Conservation (phyloP, 1,140 invertebrate genomes). For the Pomacea maculata region DNA sequence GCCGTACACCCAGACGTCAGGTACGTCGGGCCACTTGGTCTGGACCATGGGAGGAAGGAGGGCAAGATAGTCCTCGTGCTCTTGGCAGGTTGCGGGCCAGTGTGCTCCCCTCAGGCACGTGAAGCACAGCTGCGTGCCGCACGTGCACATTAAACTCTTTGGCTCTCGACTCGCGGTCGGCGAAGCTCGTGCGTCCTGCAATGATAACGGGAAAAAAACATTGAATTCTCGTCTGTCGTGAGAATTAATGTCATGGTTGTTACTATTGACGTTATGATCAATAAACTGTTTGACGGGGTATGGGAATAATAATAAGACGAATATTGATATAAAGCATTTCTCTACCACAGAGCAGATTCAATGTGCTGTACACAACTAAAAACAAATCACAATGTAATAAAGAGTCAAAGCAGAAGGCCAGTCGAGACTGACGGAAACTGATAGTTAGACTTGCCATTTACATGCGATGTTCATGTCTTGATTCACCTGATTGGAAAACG, state of each 20-base stretch:
- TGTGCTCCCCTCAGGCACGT: conserved; percentile 40
- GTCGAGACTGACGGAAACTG: neutral
- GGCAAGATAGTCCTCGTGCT: conserved; percentile 25
- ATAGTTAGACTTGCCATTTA: neutral
- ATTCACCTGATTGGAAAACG: neutral
- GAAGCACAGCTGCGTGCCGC: conserved; percentile 43
- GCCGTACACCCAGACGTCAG: conserved; percentile 10
- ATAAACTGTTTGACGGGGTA: too few species aligned
- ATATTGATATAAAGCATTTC: too few species aligned
- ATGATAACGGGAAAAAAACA: neutral
- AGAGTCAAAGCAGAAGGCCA: too few species aligned
- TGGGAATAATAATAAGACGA: too few species aligned
- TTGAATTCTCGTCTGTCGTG: neutral
- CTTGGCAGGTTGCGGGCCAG: conserved; percentile 46
- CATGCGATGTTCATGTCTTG: too few species aligned
- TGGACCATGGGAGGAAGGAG: neutral
- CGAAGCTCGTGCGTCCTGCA: neutral
- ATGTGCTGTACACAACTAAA: too few species aligned
- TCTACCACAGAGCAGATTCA: too few species aligned
- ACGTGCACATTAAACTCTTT: conserved; percentile 32
- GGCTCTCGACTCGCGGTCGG: neutral
- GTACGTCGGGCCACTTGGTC: neutral
- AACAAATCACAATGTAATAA: too few species aligned
- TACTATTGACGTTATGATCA: too few species aligned
- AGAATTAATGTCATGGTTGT: too few species aligned